phyloP scores from a whole-genome alignment of 2,797 vertebrate genomes.

The Sebastiscus tertius region DNA sequence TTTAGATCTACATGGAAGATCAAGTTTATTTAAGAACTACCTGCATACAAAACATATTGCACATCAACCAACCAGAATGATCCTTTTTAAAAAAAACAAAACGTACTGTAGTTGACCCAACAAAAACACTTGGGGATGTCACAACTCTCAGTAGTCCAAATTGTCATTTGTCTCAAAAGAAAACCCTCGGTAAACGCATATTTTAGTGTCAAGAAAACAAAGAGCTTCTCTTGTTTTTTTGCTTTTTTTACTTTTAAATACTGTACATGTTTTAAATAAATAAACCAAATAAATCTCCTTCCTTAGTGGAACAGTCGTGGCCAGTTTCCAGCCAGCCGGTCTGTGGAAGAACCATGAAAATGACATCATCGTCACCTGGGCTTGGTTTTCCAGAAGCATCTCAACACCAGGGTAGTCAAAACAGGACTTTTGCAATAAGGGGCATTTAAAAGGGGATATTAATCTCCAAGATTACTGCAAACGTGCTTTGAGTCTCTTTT shows the following conservation, averaged over 20 bases:
- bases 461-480: background rate
- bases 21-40: constrained; percentile 99
- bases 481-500: background rate
- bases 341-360: constrained; percentile 89
- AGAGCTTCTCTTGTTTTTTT: constrained; percentile 90
- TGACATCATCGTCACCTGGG: constrained; percentile 56
- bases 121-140: constrained; percentile 93
- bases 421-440: background rate
- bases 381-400: constrained; percentile 67
- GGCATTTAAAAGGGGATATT: background rate
- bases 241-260: constrained; percentile 92
- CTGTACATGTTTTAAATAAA: constrained; percentile 98
- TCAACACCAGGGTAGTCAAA: constrained; percentile 49
- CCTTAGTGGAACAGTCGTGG: constrained; percentile 93
- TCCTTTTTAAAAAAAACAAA: constrained; percentile 91
- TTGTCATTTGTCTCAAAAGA: constrained; percentile 87
- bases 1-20: constrained; percentile 94
- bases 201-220: constrained; percentile 95
- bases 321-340: constrained; percentile 89
- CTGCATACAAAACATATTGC: constrained; percentile 99
- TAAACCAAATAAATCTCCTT: constrained; percentile 97
- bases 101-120: constrained; percentile 91
- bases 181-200: constrained; percentile 84
- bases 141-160: constrained; percentile 97
- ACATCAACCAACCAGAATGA: constrained; percentile 99